Conservation (phyloP, 2,113 vertebrate genomes). For the Bos javanicus region DNA sequence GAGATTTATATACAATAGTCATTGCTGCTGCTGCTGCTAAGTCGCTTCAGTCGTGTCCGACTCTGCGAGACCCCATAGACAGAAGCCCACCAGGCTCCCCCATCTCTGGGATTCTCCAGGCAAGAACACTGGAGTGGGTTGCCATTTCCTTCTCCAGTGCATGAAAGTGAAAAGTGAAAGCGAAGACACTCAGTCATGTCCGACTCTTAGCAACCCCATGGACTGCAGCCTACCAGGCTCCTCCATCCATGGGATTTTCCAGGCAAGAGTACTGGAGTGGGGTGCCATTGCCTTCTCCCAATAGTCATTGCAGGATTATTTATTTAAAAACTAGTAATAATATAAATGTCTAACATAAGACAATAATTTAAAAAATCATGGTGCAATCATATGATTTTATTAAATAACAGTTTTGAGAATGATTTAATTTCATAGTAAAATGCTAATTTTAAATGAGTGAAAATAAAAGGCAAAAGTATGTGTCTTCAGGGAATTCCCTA, state of each 20-base stretch:
- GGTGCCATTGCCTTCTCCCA: background rate
- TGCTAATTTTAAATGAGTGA: background rate
- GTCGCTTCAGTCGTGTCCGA: too few species aligned
- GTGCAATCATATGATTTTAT: background rate
- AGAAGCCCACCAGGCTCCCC: too few species aligned
- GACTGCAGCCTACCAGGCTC: too few species aligned
- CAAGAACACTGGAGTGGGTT: too few species aligned
- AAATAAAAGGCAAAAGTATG: background rate
- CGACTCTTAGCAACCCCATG: too few species aligned
- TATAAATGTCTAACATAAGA: background rate
- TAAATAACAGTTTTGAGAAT: background rate
- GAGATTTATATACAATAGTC: background rate
- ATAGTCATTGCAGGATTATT: background rate
- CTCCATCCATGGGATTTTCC: too few species aligned
- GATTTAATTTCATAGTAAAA: slow-evolving; percentile 15
- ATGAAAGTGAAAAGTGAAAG: too few species aligned
- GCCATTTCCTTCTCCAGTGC: too few species aligned
- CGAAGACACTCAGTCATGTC: too few species aligned
- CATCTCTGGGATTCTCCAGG: too few species aligned
- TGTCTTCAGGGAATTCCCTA: background rate
- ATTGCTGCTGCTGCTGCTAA: background rate
- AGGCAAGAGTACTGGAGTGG: too few species aligned
- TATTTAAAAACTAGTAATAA: background rate
- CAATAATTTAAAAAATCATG: background rate
- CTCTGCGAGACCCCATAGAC: too few species aligned